phyloP scores from a whole-genome alignment of 2,113 vertebrate species.

The Sterrhoptilus dennistouni region DNA sequence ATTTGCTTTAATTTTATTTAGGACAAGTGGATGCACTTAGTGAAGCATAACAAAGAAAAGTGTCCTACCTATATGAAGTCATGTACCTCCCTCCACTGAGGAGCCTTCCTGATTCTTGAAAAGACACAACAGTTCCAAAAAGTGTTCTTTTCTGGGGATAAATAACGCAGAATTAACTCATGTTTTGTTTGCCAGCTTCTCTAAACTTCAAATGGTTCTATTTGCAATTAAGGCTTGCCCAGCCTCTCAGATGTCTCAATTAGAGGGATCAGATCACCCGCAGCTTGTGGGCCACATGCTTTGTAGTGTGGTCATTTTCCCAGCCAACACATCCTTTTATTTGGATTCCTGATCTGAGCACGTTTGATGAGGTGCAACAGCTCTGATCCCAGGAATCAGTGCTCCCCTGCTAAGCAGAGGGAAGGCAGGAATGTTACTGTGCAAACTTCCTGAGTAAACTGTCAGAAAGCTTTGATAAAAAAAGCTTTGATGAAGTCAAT shows the following conservation, averaged over 20 bases:
- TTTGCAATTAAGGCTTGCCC: not conserved
- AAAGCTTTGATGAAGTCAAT: not conserved
- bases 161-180: not conserved
- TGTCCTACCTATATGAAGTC: not conserved
- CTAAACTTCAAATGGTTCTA: not conserved
- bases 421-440: not conserved
- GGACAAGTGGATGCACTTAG: not conserved
- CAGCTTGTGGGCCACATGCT: rapidly evolving
- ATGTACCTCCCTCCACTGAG: not conserved
- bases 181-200: not conserved
- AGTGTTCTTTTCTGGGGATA: not conserved
- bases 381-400: not conserved
- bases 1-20: not conserved
- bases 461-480: not conserved
- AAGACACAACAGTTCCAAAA: not conserved
- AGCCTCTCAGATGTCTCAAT: not conserved
- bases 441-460: not conserved
- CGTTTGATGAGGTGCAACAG: not conserved
- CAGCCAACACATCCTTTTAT: not conserved
- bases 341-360: not conserved
- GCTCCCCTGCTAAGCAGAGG: not conserved
- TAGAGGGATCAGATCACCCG: not conserved
- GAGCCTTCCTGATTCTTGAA: not conserved
- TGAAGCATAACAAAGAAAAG: not conserved
- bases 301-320: not conserved